A percentile compares a stretch with the other conserved stretches of the same genome.
phyloP scores from a whole-genome alignment of 1,140 invertebrate species.

The Agraylea sexmaculata region DNA sequence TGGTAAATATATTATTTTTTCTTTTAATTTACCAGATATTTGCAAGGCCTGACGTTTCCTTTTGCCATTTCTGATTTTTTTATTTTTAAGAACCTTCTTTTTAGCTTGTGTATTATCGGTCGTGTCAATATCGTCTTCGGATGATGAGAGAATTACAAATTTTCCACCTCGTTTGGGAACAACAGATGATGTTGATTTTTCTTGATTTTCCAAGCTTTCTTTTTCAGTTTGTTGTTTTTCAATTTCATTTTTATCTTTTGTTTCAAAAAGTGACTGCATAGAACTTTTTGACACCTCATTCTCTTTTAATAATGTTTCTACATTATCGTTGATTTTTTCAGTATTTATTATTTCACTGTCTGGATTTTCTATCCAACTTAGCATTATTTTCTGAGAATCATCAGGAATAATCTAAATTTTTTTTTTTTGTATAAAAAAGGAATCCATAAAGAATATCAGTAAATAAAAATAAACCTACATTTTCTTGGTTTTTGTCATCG shows the following conservation, averaged over 20 bases:
- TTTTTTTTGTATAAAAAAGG: too few relatives aligned
- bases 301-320: slow-evolving; percentile 12
- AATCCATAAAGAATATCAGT: not conserved
- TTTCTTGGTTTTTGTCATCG: slow-evolving; percentile 5
- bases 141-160: slow-evolving; percentile 20
- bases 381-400: slow-evolving; percentile 10
- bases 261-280: slow-evolving; percentile 5
- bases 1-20: not conserved
- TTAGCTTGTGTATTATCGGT: slow-evolving; percentile 5
- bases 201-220: too few relatives aligned
- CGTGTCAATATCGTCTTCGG: slow-evolving; percentile 2
- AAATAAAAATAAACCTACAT: not conserved
- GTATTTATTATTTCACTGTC: slow-evolving; percentile 10
- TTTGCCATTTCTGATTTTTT: slow-evolving; percentile 14
- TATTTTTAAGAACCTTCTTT: slow-evolving; percentile 17
- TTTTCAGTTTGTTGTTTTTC: too few relatives aligned
- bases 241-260: slow-evolving; percentile 1
- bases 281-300: slow-evolving; percentile 3
- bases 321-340: not conserved
- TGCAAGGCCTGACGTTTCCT: slow-evolving; percentile 11
- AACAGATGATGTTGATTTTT: too few relatives aligned
- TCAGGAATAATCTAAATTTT: too few relatives aligned
- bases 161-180: slow-evolving; percentile 4
- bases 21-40: slow-evolving; percentile 15
- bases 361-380: slow-evolving; percentile 8